Evolutionary conservation across 2,888 invertebrate genomes (phyloP), one percentile per base, ranked within the genome.

Genomic region (Tenthredo notha): DNA sequence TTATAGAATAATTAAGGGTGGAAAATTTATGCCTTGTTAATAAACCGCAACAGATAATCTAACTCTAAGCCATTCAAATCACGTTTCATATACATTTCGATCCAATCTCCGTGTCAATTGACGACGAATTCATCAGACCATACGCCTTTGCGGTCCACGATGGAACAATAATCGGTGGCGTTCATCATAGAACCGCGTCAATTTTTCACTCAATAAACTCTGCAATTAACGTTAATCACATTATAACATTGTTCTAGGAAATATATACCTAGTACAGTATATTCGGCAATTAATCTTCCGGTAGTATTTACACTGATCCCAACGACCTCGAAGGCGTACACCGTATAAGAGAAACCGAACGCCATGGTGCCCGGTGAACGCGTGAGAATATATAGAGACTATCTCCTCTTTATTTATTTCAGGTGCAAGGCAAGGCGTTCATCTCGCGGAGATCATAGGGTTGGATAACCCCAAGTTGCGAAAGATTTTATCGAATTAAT

Each of bases 401-500:
- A 61, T 33, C 67, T 67, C 33, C 15, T 67, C 67, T 33, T 18
- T 67, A 29, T 67, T 67, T 67, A 12, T 33, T 74, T 74, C 72
- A 74, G 37, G 72, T 74, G 72, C 72, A 74, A 43, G 43, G 72
- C 43, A 9, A 43, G 43, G 43, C 72, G 72, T n/a, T 77, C 54
- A 77, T 29, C 47, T 77, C n/a, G 12, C 29, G 50, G 54, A 50
- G 77, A 74, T 74, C 50, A 47, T 47, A 54, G 33, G 50, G 77
- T 15, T 50, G 7, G 77, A 77, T 77, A 77, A 77, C 29, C 54
- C 12, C 15, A 7, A 50, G 29, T 50, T 77, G 77, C 77, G 77
- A 47, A 54, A 77, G 77, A 77, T 77, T 54, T 77, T 50, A 77
- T 77, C 77, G 50, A 77, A 77, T 80, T 80, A 61, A 80, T 80